phyloP scores from a whole-genome alignment of 2,888 invertebrate genomes.

The Urechis unicinctus region DNA sequence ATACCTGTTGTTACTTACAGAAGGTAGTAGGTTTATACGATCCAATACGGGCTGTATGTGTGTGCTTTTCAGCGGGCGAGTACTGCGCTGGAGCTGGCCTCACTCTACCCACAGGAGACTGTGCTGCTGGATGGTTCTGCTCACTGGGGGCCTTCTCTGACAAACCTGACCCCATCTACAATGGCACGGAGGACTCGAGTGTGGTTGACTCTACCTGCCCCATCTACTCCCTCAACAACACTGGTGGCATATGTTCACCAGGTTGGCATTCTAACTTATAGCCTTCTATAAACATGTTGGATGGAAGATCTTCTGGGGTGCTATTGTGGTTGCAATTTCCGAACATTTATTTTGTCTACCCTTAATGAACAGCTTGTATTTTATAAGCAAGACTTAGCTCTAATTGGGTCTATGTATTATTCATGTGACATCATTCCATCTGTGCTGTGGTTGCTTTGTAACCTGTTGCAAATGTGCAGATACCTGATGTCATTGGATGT shows the following conservation, averaged over 20 bases:
- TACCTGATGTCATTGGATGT: no score
- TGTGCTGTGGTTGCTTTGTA: no score
- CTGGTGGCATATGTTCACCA: conserved; percentile 40
- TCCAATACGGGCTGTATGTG: no score
- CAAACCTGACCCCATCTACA: conserved; percentile 30
- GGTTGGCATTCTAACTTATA: conserved; percentile 24
- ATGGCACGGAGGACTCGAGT: conserved; percentile 24
- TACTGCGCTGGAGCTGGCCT: conserved; percentile 39
- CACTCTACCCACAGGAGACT: conserved; percentile 36
- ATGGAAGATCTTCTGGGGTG: neutral
- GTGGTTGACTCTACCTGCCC: conserved; percentile 31
- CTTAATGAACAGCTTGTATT: no score
- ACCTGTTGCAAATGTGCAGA: no score
- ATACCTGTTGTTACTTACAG: no score
- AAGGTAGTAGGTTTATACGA: no score
- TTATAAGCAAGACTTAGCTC: no score
- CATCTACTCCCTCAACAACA: conserved; percentile 38
- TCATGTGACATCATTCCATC: no score
- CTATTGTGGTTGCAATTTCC: no score
- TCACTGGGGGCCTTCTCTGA: conserved; percentile 35
- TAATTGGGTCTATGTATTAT: no score
- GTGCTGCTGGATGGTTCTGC: conserved; percentile 45
- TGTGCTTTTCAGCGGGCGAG: conserved; percentile 31
- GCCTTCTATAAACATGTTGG: neutral
- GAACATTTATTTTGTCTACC: no score